Evolutionary conservation across 2,888 invertebrate genomes (phyloP).

Genomic region (Diogma glabrata): DNA sequence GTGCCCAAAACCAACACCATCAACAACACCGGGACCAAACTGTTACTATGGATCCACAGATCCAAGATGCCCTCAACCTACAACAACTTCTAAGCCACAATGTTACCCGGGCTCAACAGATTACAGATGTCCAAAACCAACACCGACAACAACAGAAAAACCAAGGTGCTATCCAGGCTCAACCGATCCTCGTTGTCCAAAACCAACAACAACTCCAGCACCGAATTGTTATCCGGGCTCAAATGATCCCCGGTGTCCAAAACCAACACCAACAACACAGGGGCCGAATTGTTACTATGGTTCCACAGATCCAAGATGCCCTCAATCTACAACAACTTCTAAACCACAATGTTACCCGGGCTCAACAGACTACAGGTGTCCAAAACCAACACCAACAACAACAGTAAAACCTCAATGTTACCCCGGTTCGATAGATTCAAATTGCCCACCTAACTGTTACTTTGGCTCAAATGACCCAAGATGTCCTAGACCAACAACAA

Average conservation of each 20-base stretch:
- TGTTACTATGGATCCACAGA: constrained; percentile 29
- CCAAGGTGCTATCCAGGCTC: constrained; percentile 27
- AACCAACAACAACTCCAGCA: constrained; percentile 22
- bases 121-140: constrained; percentile 29
- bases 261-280: constrained; percentile 24
- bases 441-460: constrained; percentile 35
- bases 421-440: constrained; percentile 28
- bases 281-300: constrained; percentile 34
- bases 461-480: constrained; percentile 30
- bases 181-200: constrained; percentile 29
- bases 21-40: constrained; percentile 17
- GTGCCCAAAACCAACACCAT: constrained; percentile 24
- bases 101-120: constrained; percentile 35
- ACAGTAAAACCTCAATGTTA: constrained; percentile 21
- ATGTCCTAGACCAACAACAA: constrained; percentile 22
- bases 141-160: constrained; percentile 22
- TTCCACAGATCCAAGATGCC: constrained; percentile 19
- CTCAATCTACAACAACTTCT: constrained; percentile 16
- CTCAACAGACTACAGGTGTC: constrained; percentile 29
- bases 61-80: constrained; percentile 27
- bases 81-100: constrained; percentile 28
- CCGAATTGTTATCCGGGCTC: constrained; percentile 34
- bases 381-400: constrained; percentile 23
- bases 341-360: constrained; percentile 25
- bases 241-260: constrained; percentile 26